These are phyloP conservation scores for Leucoptera coffeella DNA, from an alignment of 2,888 invertebrate genomes.

Conservation along the genomic window DNA sequence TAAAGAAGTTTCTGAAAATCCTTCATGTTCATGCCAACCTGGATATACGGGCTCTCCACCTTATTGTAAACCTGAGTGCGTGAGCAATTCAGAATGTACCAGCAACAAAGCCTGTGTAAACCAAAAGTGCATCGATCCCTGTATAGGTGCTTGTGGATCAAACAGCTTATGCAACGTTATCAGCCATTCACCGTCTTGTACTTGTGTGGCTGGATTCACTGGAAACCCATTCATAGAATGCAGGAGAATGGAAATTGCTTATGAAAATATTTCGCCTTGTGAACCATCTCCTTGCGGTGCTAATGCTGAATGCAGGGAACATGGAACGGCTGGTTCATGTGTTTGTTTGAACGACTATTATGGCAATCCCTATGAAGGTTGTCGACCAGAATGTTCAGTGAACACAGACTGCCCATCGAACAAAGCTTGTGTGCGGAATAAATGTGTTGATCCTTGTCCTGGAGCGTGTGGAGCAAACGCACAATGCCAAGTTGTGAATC, in stretches of 20 bases:
- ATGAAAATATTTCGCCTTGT: constrained; percentile 44
- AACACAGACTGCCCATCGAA: constrained; percentile 67
- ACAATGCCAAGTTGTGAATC: constrained; percentile 66
- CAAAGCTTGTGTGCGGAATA: constrained; percentile 64
- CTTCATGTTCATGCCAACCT: constrained; percentile 68
- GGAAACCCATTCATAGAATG: constrained; percentile 76
- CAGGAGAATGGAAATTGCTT: constrained; percentile 16
- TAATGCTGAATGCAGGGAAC: constrained; percentile 59
- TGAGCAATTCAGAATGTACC: constrained; percentile 69
- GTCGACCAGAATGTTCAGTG: constrained; percentile 64
- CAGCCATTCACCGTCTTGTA: constrained; percentile 68
- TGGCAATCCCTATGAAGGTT: constrained; percentile 73
- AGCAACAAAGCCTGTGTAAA: constrained; percentile 66
- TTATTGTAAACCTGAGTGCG: constrained; percentile 74
- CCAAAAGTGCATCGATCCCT: constrained; percentile 72
- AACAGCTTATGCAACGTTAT: constrained; percentile 71
- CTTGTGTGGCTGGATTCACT: constrained; percentile 59
- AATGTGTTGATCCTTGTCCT: constrained; percentile 71
- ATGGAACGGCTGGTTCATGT: constrained; percentile 59
- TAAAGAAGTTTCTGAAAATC: constrained; percentile 57
- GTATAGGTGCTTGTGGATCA: constrained; percentile 62
- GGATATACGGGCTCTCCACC: constrained; percentile 66
- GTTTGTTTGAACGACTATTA: constrained; percentile 63
- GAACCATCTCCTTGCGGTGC: constrained; percentile 61
- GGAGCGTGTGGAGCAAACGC: constrained; percentile 74